A percentile compares a stretch with the other conserved stretches of the same genome.
These are phyloP conservation scores for Branchinecta sandiegonensis DNA, from an alignment of 2,888 invertebrate species.

Conservation along the genomic window DNA sequence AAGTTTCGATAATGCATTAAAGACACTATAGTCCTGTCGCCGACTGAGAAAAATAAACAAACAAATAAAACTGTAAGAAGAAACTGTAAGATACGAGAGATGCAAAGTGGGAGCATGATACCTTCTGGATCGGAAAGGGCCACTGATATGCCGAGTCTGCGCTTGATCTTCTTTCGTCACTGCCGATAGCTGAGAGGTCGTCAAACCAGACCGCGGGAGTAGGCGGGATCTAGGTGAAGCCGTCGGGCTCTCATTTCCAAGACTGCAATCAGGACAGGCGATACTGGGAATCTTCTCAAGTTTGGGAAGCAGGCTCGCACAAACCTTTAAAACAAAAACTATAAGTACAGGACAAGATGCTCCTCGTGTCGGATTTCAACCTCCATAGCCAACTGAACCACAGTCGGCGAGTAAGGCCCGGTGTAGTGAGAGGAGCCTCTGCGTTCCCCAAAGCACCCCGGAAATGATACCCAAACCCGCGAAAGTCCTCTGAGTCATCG, in stretches of 20 bases:
- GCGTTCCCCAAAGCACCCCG: too few species aligned
- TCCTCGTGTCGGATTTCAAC: constrained; percentile 14
- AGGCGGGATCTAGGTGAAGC: neutral
- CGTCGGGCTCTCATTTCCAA: neutral
- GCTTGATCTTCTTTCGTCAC: neutral
- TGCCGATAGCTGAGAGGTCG: neutral
- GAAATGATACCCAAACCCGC: too few species aligned
- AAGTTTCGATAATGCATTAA: too few species aligned
- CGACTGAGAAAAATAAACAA: too few species aligned
- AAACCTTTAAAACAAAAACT: neutral
- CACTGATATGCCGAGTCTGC: neutral
- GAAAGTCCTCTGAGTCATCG: too few species aligned
- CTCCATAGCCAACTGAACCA: constrained; percentile 18
- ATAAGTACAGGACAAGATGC: neutral
- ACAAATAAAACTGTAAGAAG: too few species aligned
- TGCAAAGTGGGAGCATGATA: neutral
- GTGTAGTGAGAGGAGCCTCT: too few species aligned
- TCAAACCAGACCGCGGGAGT: neutral
- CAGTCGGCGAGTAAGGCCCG: neutral
- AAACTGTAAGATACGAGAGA: too few species aligned
- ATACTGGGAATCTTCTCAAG: neutral
- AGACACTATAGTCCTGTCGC: too few species aligned
- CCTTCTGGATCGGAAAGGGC: neutral
- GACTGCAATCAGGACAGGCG: neutral
- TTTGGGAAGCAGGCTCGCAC: constrained; percentile 1